Evolutionary conservation across 2,888 invertebrate species (phyloP).

Genomic region (Oligia latruncula): DNA sequence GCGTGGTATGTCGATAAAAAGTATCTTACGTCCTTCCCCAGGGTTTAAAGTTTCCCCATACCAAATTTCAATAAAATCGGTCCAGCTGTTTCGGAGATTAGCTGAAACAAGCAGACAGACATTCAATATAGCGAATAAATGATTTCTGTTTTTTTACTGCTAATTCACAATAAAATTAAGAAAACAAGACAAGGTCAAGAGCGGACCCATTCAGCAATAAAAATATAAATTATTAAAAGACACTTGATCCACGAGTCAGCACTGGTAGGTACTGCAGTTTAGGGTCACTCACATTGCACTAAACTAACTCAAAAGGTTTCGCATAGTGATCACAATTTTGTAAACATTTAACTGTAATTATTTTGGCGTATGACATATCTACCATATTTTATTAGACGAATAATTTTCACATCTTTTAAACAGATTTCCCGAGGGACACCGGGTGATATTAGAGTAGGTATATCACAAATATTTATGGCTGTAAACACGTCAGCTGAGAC

Average conservation of each 20-base stretch:
- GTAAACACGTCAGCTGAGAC: constrained; percentile 27
- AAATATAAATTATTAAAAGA: too few species aligned
- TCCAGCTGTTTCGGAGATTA: too few species aligned
- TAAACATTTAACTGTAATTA: constrained; percentile 23
- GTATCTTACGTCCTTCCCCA: too few species aligned
- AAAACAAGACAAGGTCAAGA: not conserved
- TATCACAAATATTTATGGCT: constrained; percentile 37
- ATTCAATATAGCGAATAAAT: not conserved
- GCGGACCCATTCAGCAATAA: too few species aligned
- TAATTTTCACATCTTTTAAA: constrained; percentile 24
- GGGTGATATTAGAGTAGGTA: constrained; percentile 14
- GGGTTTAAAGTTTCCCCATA: too few species aligned
- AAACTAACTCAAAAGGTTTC: not conserved
- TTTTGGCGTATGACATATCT: not conserved
- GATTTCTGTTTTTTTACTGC: not conserved
- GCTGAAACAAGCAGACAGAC: too few species aligned
- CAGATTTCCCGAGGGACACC: constrained; percentile 41
- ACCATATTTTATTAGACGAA: constrained; percentile 11
- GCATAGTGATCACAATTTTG: not conserved
- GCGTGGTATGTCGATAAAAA: too few species aligned
- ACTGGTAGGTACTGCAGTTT: not conserved
- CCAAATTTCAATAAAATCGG: too few species aligned
- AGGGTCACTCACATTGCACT: not conserved
- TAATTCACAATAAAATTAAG: not conserved
- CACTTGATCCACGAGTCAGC: not conserved